Base-by-base conservation (phyloP, 2,888 invertebrate genomes). In the Caenorhabditis sp. region DNA sequence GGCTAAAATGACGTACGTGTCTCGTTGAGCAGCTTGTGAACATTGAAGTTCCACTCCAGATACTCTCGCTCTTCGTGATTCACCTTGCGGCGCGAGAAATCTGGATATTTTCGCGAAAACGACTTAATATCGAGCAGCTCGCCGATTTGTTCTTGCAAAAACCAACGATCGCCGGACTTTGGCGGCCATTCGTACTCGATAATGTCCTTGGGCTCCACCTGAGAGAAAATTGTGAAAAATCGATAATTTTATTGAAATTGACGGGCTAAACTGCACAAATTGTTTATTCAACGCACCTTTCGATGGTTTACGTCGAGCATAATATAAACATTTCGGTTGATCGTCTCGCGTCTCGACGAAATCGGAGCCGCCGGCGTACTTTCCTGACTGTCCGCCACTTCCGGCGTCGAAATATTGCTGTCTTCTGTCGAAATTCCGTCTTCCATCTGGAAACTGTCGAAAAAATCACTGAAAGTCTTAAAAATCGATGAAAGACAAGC, bases 41-140 rank as follows among this genome's bases (percentile, higher is more conserved):
- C 65, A 20, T 66, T 65, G 46, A 78, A 93, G 93, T 83, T 94
- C 94, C 79, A 94, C 92, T 41, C 71, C 48, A 98, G 92, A 90
- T 93, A 95, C 88, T 95, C 94, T 65, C 95, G 92, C 89, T 98
- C 98, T 80, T 94, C 94, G 91, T 94, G 94, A 83, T 95, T 95
- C 26, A 88, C 82, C 32, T 81, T 78, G n/a, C 88, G 52, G 0
- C 88, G 56, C 8, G 72, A 68, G 48, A 88, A 55, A 24, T 87
- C 84, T 76, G 91, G 91, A 79, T 90, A 91, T 82, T 96, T 95
- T 80, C 98, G 92, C 90, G 97, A 97, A 90, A 99, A 98, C 70
- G 96, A 96, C 89, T 95, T 96, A 32, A 98, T 94, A 39, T 94
- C 94, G 77, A 99, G 92, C 90, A 94, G 96, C 89, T 96, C 94